These are phyloP conservation scores for Champsocephalus gunnari DNA, from an alignment of 2,797 vertebrate species.

Conservation along the genomic window DNA sequence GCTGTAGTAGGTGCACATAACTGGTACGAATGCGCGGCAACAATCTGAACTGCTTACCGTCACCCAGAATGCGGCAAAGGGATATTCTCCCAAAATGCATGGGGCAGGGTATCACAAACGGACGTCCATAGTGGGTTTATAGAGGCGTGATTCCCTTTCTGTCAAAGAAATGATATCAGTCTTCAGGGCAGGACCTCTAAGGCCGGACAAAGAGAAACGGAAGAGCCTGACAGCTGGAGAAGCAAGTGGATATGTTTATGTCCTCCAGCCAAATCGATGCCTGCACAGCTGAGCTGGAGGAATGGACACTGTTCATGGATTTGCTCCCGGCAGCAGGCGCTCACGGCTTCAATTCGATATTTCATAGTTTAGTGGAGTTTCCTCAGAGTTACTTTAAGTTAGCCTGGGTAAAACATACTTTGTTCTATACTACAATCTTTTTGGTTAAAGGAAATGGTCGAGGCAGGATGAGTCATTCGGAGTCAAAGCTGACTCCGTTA, in stretches of 20 bases:
- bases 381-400: background rate
- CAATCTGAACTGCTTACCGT: no score
- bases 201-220: conserved; percentile 11
- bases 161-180: no score
- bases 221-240: conserved; percentile 25
- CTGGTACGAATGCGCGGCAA: no score
- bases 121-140: no score
- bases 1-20: no score
- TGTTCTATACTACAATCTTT: background rate
- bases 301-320: conserved; percentile 37
- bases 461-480: background rate
- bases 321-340: background rate
- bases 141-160: no score
- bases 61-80: no score
- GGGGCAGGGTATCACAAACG: no score
- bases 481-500: no score
- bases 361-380: conserved; percentile 9
- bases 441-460: background rate
- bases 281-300: conserved; percentile 22
- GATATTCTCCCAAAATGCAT: no score
- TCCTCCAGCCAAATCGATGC: conserved; percentile 42
- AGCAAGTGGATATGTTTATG: conserved; percentile 26
- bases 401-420: background rate
- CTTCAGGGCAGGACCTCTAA: background rate
- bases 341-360: conserved; percentile 3